Conservation (phyloP, 2,113 vertebrate species). For the Cyphomyrus discorhynchus region DNA sequence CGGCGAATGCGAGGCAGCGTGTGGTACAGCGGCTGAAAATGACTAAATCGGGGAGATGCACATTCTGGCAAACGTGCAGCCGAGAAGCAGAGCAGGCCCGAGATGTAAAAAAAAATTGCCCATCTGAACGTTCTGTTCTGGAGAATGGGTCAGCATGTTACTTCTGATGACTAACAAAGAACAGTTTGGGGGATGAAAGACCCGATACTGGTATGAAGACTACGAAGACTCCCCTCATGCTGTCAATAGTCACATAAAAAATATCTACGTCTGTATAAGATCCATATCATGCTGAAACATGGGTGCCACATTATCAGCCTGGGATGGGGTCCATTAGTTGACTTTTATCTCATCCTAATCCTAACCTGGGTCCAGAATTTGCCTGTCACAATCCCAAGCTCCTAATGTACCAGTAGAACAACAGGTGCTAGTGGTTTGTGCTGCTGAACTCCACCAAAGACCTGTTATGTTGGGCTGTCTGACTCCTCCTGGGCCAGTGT, state of each 20-base stretch:
- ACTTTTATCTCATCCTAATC: background rate
- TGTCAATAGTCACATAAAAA: background rate
- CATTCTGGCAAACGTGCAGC: background rate
- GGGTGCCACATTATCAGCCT: background rate
- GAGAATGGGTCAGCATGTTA: background rate
- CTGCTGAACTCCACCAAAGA: background rate
- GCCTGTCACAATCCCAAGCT: background rate
- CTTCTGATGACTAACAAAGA: constrained; percentile 2
- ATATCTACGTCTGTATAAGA: background rate
- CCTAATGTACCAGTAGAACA: background rate
- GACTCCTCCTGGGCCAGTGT: background rate
- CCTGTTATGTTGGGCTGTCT: background rate
- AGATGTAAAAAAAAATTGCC: background rate
- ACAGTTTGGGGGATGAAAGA: background rate
- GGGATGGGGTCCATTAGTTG: background rate
- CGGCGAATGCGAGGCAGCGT: background rate
- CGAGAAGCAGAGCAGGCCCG: too few relatives aligned
- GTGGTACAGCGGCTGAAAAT: background rate
- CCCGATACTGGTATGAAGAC: background rate
- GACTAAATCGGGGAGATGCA: background rate
- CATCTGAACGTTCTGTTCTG: background rate
- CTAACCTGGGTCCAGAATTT: background rate
- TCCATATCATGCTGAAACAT: background rate
- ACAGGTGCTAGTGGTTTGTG: background rate
- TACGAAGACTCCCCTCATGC: background rate